Percentiles rank a stretch among this genome's conserved stretches.
Evolutionary conservation across 2,113 vertebrate species (phyloP).

Genomic region (Ammospiza caudacuta): DNA sequence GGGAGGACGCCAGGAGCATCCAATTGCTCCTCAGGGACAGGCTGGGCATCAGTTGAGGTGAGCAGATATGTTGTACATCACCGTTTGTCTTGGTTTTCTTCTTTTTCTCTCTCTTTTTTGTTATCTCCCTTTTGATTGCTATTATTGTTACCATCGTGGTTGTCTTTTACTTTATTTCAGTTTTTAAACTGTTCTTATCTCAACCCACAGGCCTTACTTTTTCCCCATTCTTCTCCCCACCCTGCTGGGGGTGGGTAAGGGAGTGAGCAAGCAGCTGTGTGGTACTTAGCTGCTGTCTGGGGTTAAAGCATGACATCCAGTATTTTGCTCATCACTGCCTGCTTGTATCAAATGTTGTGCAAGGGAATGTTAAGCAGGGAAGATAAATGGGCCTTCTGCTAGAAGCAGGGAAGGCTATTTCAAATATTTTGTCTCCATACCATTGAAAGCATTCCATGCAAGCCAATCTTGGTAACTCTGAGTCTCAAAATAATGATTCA

Average conservation of each 20-base stretch:
- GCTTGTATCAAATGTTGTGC: not conserved
- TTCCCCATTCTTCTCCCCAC: not conserved
- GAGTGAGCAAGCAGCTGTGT: not conserved
- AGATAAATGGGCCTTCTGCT: not conserved
- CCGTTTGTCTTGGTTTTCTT: not conserved
- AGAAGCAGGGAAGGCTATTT: not conserved
- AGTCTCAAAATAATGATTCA: not conserved
- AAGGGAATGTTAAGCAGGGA: not conserved
- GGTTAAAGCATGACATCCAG: not conserved
- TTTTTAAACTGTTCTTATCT: not conserved
- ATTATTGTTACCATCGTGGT: not conserved
- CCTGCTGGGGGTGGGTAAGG: fast-evolving
- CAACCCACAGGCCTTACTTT: not conserved
- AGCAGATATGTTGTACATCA: not conserved
- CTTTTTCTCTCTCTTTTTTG: not conserved
- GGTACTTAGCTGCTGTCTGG: not conserved
- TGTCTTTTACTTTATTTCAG: not conserved
- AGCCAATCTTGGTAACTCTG: not conserved
- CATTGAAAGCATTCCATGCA: not conserved
- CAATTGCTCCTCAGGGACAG: fast-evolving
- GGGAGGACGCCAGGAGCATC: not conserved
- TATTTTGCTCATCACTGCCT: not conserved
- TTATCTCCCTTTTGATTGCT: not conserved
- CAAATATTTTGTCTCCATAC: not conserved
- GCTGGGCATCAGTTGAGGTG: not conserved